Conservation (phyloP, 2,888 invertebrate species). For the Ectemnius continuus region DNA sequence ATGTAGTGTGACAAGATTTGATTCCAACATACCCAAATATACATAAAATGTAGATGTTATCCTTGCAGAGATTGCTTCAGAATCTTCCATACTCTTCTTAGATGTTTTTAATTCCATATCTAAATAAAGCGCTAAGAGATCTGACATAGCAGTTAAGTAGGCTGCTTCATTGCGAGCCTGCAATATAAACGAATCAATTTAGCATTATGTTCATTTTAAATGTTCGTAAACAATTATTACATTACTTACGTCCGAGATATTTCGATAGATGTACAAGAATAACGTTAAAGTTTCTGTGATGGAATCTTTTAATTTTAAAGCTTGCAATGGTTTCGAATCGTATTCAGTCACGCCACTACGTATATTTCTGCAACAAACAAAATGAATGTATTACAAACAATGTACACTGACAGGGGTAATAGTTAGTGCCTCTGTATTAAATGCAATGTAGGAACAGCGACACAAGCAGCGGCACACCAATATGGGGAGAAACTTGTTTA, state of each 20-base stretch:
- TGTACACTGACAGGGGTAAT: constrained; percentile 6
- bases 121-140: constrained; percentile 77
- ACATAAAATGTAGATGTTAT: constrained; percentile 70
- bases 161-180: constrained; percentile 72
- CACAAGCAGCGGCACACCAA: no score
- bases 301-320: constrained; percentile 74
- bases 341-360: constrained; percentile 73
- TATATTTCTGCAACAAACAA: constrained; percentile 73
- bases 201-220: not conserved
- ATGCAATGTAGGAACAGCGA: no score
- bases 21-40: constrained; percentile 68
- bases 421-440: not conserved
- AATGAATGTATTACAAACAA: constrained; percentile 4
- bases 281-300: constrained; percentile 76
- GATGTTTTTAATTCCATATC: constrained; percentile 78
- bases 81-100: constrained; percentile 68
- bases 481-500: no score
- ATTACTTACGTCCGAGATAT: constrained; percentile 72
- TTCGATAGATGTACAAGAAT: constrained; percentile 75
- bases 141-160: constrained; percentile 77
- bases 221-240: no score
- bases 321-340: constrained; percentile 73
- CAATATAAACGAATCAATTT: constrained; percentile 39
- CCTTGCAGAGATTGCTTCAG: constrained; percentile 69
- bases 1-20: not conserved